These are phyloP conservation scores for Heliconius nattereri DNA, from an alignment of 1,140 invertebrate species.

Conservation along the genomic window DNA sequence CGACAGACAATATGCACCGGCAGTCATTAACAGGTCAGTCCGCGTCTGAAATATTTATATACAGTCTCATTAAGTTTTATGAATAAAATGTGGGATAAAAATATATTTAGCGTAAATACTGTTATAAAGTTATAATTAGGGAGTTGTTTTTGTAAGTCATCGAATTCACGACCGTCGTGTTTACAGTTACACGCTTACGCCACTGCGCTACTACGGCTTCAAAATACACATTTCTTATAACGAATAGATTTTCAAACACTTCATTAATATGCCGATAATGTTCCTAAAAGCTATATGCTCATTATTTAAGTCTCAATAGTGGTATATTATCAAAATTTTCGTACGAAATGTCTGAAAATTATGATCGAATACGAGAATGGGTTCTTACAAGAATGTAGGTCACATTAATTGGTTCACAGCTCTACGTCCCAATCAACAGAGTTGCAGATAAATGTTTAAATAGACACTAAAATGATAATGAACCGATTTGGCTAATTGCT, in stretches of 20 bases:
- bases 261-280: no score
- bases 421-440: constrained; percentile 33
- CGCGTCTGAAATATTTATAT: not conserved
- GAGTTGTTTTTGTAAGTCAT: not conserved
- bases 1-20: constrained; percentile 8
- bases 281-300: no score
- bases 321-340: not conserved
- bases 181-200: no score
- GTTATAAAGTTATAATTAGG: not conserved
- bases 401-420: constrained; percentile 25
- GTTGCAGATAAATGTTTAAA: constrained; percentile 34
- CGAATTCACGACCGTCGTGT: no score
- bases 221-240: no score
- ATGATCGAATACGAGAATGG: constrained; percentile 3
- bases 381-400: constrained; percentile 27
- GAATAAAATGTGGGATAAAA: not conserved
- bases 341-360: not conserved
- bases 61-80: not conserved
- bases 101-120: not conserved
- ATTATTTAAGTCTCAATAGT: not conserved
- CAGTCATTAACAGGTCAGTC: constrained; percentile 6
- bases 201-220: no score
- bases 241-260: no score
- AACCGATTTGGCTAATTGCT: constrained; percentile 32
- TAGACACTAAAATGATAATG: constrained; percentile 35